phyloP scores from a whole-genome alignment of 2,797 vertebrate species.

The Poecilia wingei region DNA sequence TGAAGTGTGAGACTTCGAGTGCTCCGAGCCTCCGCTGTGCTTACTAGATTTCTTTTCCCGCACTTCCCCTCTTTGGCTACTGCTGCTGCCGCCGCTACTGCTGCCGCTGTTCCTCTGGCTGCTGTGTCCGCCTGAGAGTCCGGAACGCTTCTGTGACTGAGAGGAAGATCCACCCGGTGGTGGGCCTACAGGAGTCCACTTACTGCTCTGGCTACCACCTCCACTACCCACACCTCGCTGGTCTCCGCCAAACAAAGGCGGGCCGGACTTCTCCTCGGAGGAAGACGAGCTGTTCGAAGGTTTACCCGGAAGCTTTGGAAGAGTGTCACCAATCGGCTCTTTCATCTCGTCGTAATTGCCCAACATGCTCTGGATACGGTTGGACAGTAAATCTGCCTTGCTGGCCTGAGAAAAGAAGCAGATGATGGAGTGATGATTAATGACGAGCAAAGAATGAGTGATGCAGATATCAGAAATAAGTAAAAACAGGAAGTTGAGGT shows the following conservation, averaged over 20 bases:
- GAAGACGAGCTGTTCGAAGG: constrained; percentile 86
- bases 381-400: constrained; percentile 98
- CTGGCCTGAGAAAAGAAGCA: constrained; percentile 85
- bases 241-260: constrained; percentile 86
- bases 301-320: constrained; percentile 91
- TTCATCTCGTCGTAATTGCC: constrained; percentile 99
- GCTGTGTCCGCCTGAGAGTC: constrained; percentile 84
- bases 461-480: neutral
- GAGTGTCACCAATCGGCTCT: constrained; percentile 92
- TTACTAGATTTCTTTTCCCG: constrained; percentile 91
- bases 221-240: constrained; percentile 85
- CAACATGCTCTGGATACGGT: constrained; percentile 98
- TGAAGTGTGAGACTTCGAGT: constrained; percentile 91
- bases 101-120: constrained; percentile 79
- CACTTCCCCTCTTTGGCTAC: constrained; percentile 88
- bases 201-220: constrained; percentile 90
- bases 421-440: neutral
- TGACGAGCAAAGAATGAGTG: neutral
- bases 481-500: neutral
- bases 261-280: constrained; percentile 89
- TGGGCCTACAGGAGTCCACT: constrained; percentile 97
- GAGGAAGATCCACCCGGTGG: constrained; percentile 85
- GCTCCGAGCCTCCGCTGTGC: constrained; percentile 87
- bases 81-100: constrained; percentile 73
- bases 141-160: constrained; percentile 91